Percentiles rank a stretch among this genome's conserved stretches.
These are phyloP conservation scores for Pachyramphus minor DNA, from an alignment of 2,113 vertebrate genomes.

Conservation along the genomic window DNA sequence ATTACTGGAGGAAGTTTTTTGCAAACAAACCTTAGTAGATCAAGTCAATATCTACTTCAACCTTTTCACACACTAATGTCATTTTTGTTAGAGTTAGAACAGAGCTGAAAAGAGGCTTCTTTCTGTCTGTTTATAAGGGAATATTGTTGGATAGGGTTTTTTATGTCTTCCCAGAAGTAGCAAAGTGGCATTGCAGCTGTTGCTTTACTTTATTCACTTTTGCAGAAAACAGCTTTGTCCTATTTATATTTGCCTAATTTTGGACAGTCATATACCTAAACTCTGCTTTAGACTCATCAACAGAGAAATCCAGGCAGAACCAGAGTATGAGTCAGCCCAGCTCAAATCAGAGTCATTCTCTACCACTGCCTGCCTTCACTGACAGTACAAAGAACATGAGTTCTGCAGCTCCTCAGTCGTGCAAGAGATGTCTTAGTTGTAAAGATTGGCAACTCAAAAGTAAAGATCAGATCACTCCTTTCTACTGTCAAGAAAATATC, in stretches of 20 bases:
- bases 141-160: rapidly evolving
- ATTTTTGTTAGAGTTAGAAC: not conserved
- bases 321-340: not conserved
- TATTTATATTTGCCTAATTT: not conserved
- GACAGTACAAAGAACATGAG: not conserved
- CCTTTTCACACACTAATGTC: not conserved
- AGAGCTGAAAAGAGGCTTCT: not conserved
- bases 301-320: not conserved
- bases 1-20: slow-evolving; percentile 16
- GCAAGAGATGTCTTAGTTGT: not conserved
- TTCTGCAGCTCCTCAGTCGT: not conserved
- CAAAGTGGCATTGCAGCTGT: rapidly evolving
- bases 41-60: slow-evolving; percentile 35
- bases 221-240: not conserved
- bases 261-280: not conserved
- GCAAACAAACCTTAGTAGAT: slow-evolving; percentile 9
- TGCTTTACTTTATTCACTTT: not conserved
- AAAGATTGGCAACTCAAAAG: not conserved
- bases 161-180: not conserved
- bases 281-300: not conserved
- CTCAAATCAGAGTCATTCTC: not conserved
- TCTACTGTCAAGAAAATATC: not conserved
- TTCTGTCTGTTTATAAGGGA: not conserved
- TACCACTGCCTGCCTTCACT: not conserved
- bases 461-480: not conserved